Evolutionary conservation across 2,113 vertebrate species (phyloP).

Genomic region (Neogobius melanostomus): DNA sequence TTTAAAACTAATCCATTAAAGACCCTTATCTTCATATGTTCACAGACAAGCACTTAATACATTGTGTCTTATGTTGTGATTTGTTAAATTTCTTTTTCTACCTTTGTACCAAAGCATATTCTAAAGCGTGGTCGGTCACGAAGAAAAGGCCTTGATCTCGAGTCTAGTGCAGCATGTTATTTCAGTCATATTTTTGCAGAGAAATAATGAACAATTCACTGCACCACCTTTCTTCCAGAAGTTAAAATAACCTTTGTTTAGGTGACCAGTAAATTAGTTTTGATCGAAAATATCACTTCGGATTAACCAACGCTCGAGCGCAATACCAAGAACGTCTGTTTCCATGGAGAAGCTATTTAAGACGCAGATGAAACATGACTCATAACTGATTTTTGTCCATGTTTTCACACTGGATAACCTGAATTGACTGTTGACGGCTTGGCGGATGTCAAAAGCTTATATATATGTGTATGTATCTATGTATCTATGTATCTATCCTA

Average conservation of each 20-base stretch:
- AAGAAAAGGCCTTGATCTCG: neutral
- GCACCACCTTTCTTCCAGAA: neutral
- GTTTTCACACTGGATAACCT: neutral
- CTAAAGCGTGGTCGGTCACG: neutral
- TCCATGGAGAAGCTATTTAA: constrained; percentile 6
- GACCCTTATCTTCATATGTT: too few relatives aligned
- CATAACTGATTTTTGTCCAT: neutral
- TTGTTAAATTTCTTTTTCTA: neutral
- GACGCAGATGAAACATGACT: constrained; percentile 7
- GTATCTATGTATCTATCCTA: neutral
- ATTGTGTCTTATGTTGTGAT: neutral
- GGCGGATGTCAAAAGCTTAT: neutral
- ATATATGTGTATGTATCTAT: neutral
- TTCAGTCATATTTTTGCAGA: neutral
- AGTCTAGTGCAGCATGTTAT: neutral
- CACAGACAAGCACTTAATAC: too few relatives aligned
- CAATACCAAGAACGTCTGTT: neutral
- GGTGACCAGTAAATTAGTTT: neutral
- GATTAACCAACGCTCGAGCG: neutral
- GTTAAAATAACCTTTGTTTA: neutral
- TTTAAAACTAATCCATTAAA: too few relatives aligned
- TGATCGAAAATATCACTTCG: neutral
- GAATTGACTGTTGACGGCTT: constrained; percentile 2
- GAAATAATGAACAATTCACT: neutral
- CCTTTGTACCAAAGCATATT: neutral